Evolutionary conservation across 2,797 vertebrate genomes (phyloP).

Genomic region (Coracias cyanogaster): DNA sequence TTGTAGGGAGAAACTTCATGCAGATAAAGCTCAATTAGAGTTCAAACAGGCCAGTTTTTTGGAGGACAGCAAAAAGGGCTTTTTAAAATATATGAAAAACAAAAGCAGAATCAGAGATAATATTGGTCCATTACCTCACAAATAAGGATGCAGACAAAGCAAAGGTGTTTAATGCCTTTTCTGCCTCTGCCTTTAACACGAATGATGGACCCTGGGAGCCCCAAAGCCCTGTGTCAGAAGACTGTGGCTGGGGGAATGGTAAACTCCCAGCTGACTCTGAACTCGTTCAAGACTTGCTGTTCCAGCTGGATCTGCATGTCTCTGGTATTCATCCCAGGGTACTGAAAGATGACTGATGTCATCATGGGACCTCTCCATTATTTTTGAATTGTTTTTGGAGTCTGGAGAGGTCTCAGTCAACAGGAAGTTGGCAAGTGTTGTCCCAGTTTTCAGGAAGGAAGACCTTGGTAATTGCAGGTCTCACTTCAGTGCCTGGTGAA

Average conservation of each 20-base stretch:
- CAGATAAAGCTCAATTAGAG: background rate
- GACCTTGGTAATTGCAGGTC: background rate
- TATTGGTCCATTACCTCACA: background rate
- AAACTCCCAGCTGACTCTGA: background rate
- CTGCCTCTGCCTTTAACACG: background rate
- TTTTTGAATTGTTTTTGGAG: background rate
- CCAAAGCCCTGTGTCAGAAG: background rate
- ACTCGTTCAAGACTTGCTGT: background rate
- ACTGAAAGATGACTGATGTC: background rate
- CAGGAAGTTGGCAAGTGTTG: background rate
- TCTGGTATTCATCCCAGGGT: background rate
- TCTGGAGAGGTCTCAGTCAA: background rate
- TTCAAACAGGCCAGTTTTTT: background rate
- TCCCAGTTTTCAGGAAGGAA: background rate
- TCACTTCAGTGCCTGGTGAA: background rate
- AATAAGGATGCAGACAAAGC: background rate
- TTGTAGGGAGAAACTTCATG: background rate
- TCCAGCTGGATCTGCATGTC: background rate
- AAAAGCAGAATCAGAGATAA: background rate
- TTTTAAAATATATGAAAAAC: background rate
- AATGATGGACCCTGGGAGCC: fast-evolving
- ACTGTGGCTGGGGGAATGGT: background rate
- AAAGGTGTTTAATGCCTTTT: background rate
- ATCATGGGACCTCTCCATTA: background rate
- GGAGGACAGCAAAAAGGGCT: background rate